Evolutionary conservation across 2,888 invertebrate genomes (phyloP).

Genomic region (Synanthedon andrenaeformis): DNA sequence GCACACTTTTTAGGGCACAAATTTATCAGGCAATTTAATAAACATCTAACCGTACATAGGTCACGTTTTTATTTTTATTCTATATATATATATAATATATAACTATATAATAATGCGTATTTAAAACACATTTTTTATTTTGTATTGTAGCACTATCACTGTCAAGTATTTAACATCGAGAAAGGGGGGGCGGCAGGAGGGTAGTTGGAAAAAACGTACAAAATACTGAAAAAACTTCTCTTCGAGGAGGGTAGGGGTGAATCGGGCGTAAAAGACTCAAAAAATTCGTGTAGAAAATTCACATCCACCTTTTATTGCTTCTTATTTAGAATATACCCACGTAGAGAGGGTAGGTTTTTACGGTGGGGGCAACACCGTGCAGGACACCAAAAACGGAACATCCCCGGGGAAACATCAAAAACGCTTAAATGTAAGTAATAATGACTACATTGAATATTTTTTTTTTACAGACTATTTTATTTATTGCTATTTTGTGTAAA

Average conservation of each 20-base stretch:
- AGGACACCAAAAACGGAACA: too few species aligned
- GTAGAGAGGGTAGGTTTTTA: too few species aligned
- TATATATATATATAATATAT: conserved; percentile 3
- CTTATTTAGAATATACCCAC: conserved; percentile 13
- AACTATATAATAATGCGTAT: conserved; percentile 32
- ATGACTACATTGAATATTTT: too few species aligned
- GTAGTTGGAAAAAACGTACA: neutral
- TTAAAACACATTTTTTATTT: conserved; percentile 27
- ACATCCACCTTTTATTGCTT: conserved; percentile 67
- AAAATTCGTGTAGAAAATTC: conserved; percentile 16
- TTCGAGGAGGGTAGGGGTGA: neutral
- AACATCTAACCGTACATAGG: conserved; percentile 22
- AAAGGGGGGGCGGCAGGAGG: conserved; percentile 12
- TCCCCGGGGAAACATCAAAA: too few species aligned
- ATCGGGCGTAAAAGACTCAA: neutral
- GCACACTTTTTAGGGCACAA: conserved; percentile 56
- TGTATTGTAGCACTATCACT: conserved; percentile 53
- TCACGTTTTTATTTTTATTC: too few species aligned
- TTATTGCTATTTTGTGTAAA: too few species aligned
- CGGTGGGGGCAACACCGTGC: too few species aligned
- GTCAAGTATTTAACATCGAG: conserved; percentile 27
- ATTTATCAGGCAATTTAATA: conserved; percentile 45
- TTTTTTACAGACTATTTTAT: too few species aligned
- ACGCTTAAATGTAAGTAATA: too few species aligned
- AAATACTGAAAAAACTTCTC: neutral